Evolutionary conservation across 2,797 vertebrate species (phyloP), one percentile per base, ranked within the genome.

Genomic region (Melanotaenia boesemani): DNA sequence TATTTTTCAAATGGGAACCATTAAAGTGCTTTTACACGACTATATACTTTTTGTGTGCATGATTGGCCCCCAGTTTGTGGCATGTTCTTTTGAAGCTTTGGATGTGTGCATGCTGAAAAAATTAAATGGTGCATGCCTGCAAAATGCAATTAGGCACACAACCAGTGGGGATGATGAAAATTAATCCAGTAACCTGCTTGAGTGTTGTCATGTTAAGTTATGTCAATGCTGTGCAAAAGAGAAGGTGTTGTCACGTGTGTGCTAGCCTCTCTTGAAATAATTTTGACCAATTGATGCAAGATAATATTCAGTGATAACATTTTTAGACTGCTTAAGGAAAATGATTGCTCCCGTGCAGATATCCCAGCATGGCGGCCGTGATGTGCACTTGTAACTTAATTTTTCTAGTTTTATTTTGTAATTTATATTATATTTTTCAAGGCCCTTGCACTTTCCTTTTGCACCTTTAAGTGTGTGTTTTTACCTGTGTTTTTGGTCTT

Each of bases 131-230:
- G 16, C 8, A 1, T 68, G 3, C 68, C 62, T 34, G n/a, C 20
- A 63, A 37, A n/a, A 22, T 36, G 32, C 9, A 63, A 63, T 46
- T 15, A 15, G 48, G 2, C 22, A 32, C 20, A 44, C 64, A 44
- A 22, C 57, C 63, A 22, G 57, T 26, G 16, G 44, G 22, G 46
- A 11, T 11, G 0, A 10, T 24, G 57, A 15, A 67, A 55, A 61
- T 37, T 26, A 71, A 28, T 9, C 6, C 26, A 71, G 48, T 61
- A 28, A 72, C 16, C 28, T 34, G n/a, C 6, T 32, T 32, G 7
- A 36, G 30, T 48, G 65, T 52, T 52, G 50, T 52, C 50, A 52
- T 52, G n/a, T 52, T 52, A 52, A 52, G 8, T 52, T 52, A 41
- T 50, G 28, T 26, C 63, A 20, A 58, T 60, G 6, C 10, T 11